phyloP scores from a whole-genome alignment of 1,140 invertebrate species.

The Penaeus chinensis region DNA sequence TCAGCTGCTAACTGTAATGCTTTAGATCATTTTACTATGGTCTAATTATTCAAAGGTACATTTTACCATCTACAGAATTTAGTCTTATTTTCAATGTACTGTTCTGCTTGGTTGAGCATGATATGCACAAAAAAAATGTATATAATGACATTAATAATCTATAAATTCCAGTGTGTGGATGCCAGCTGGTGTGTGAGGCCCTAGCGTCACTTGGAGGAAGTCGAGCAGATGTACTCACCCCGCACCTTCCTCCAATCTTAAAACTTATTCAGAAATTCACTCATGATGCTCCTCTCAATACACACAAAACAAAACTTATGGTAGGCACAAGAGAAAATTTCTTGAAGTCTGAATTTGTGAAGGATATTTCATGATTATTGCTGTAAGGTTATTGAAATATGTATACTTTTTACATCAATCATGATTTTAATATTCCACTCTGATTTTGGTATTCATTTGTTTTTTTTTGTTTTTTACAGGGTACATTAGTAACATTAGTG shows the following conservation, averaged over 20 bases:
- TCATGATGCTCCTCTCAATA: conserved; percentile 38
- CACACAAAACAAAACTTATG: conserved; percentile 53
- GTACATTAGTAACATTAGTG: conserved; percentile 82
- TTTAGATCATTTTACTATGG: too few species aligned
- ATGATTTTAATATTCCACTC: not conserved
- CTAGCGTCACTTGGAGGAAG: conserved; percentile 63
- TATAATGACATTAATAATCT: not conserved
- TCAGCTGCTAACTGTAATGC: too few species aligned
- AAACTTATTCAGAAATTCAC: conserved; percentile 56
- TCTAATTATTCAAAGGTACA: too few species aligned
- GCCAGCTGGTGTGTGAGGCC: conserved; percentile 60
- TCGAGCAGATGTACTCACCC: conserved; percentile 47
- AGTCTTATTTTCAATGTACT: too few species aligned
- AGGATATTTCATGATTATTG: not conserved
- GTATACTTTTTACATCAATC: not conserved
- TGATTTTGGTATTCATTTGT: not conserved
- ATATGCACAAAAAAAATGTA: too few species aligned
- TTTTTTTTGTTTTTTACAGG: conserved; percentile 66
- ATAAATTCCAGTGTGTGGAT: conserved; percentile 42
- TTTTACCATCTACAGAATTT: too few species aligned
- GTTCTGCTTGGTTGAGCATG: too few species aligned
- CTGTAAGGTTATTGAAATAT: not conserved
- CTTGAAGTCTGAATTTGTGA: not conserved
- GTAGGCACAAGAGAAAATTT: not conserved
- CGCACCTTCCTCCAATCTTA: conserved; percentile 53